Conservation (phyloP, 2,888 invertebrate species). For the Lycaena phlaeas region DNA sequence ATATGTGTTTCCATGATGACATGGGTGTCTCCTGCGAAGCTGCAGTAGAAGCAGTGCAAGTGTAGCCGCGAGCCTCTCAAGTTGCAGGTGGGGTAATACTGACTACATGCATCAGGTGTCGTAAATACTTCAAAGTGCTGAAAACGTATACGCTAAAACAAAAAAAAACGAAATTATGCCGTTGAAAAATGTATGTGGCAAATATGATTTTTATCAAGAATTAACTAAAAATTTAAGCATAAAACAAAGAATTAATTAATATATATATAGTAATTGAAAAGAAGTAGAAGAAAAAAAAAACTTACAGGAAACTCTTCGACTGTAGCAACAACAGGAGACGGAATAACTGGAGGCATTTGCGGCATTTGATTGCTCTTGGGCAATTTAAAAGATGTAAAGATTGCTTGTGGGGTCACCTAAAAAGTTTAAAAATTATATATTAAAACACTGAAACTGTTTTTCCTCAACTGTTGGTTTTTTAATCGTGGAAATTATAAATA, state of each 20-base stretch:
- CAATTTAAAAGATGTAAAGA: slow-evolving; percentile 93
- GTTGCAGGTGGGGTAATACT: slow-evolving; percentile 81
- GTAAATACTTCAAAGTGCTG: slow-evolving; percentile 76
- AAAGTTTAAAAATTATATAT: slow-evolving; percentile 15
- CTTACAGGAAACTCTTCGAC: slow-evolving; percentile 66
- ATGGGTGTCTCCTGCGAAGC: slow-evolving; percentile 86
- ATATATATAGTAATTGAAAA: too few species aligned
- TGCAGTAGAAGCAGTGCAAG: slow-evolving; percentile 91
- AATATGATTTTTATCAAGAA: too few species aligned
- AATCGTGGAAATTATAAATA: too few species aligned
- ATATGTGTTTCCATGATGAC: slow-evolving; percentile 86
- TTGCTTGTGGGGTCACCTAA: slow-evolving; percentile 86
- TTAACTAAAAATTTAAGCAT: too few species aligned
- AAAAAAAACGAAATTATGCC: slow-evolving; percentile 8
- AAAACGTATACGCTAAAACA: slow-evolving; percentile 66
- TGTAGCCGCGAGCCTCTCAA: slow-evolving; percentile 79
- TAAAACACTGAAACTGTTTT: too few species aligned
- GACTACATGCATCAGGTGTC: slow-evolving; percentile 75
- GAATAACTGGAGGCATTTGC: slow-evolving; percentile 52
- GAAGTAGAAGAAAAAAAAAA: slow-evolving; percentile 12
- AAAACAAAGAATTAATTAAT: too few species aligned
- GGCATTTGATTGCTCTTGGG: slow-evolving; percentile 77
- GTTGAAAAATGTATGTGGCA: too few species aligned
- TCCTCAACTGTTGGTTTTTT: too few species aligned
- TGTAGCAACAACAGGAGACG: slow-evolving; percentile 52